Evolutionary conservation across 2,888 invertebrate genomes (phyloP).

Genomic region (Podabrus alpinus): DNA sequence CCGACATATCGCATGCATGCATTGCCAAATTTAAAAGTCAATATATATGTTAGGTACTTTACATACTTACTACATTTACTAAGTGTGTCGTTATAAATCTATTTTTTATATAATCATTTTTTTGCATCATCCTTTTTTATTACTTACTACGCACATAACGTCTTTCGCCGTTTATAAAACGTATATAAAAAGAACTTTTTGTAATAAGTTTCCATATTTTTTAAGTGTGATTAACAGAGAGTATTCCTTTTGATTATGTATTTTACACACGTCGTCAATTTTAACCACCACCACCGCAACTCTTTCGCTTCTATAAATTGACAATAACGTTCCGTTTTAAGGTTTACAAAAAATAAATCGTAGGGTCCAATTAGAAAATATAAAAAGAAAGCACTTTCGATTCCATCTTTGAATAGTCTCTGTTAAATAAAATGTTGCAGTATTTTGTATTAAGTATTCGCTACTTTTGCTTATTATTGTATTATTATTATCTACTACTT

Average conservation of each 20-base stretch:
- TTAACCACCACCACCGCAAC: background rate
- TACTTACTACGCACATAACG: conserved; percentile 50
- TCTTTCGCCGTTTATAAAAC: conserved; percentile 40
- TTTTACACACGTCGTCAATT: background rate
- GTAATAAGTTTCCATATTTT: background rate
- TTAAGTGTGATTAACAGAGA: background rate
- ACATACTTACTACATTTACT: conserved; percentile 47
- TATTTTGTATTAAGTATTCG: conserved; percentile 26
- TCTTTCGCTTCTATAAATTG: background rate
- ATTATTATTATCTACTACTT: conserved; percentile 3
- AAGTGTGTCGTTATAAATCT: conserved; percentile 61
- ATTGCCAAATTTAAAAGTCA: conserved; percentile 70
- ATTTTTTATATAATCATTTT: conserved; percentile 49
- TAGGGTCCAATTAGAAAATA: background rate
- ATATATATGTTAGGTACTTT: conserved; percentile 58
- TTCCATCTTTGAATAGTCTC: background rate
- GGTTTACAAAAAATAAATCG: background rate
- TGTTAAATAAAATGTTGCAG: background rate
- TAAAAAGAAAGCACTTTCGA: background rate
- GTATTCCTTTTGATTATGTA: background rate
- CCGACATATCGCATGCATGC: conserved; percentile 51
- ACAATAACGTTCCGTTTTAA: background rate
- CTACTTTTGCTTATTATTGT: conserved; percentile 29
- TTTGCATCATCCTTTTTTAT: conserved; percentile 12
- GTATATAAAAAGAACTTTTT: background rate